A percentile compares a stretch with the other conserved stretches of the same genome.
These are phyloP conservation scores for Drosophila pseudotalamancana DNA, from an alignment of 2,888 invertebrate species.

Conservation along the genomic window DNA sequence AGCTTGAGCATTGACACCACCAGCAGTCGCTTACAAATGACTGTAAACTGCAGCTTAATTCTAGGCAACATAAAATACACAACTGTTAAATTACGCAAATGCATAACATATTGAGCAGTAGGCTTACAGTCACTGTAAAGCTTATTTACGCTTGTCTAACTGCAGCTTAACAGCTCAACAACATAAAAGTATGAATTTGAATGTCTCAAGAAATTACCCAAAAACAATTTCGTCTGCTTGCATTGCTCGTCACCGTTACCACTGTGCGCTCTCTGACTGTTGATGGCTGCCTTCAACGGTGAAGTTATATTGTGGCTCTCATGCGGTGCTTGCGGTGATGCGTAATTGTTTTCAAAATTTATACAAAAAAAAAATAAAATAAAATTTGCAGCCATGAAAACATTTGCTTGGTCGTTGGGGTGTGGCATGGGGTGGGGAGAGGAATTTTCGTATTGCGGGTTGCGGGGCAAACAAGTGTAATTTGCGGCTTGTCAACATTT, in stretches of 20 bases:
- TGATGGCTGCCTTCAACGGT: constrained; percentile 4
- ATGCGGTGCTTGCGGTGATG: constrained; percentile 19
- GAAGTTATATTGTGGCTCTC: constrained; percentile 12
- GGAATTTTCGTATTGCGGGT: not conserved
- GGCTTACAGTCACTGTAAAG: not conserved
- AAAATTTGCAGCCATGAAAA: constrained; percentile 32
- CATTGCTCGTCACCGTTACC: constrained; percentile 1
- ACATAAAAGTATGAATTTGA: not conserved
- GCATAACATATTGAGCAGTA: not conserved
- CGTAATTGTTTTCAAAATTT: constrained; percentile 63
- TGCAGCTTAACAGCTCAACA: constrained; percentile 8
- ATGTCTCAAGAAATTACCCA: not conserved
- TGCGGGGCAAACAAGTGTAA: constrained; percentile 29
- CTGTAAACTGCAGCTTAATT: not conserved
- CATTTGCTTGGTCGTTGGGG: constrained; percentile 2
- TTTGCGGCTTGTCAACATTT: constrained; percentile 41
- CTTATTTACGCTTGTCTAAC: not conserved
- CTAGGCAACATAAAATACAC: not conserved
- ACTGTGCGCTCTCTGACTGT: constrained; percentile 7
- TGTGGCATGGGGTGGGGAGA: not conserved
- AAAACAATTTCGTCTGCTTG: not conserved
- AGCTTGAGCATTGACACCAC: not conserved
- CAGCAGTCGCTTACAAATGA: not conserved
- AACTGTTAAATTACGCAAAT: not conserved
- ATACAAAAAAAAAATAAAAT: constrained; percentile 37